These are phyloP conservation scores for Acanthacorydalis orientalis DNA, from an alignment of 2,888 invertebrate genomes.

Conservation along the genomic window DNA sequence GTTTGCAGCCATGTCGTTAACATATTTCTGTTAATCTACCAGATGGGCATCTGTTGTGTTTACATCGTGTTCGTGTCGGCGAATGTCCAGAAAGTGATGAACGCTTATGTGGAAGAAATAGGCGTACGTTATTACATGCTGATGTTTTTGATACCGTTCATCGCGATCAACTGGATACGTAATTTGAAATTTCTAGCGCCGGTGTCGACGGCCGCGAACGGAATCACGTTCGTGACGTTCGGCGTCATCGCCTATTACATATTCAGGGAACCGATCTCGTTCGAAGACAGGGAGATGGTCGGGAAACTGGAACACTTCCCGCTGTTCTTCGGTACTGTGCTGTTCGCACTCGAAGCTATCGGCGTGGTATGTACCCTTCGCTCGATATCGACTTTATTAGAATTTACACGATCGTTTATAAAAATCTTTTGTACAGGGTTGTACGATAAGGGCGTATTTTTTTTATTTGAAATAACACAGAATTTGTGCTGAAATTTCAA, in stretches of 20 bases:
- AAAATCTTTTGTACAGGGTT: too few relatives aligned
- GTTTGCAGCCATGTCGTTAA: slow-evolving; percentile 47
- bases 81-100: slow-evolving; percentile 56
- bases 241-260: slow-evolving; percentile 58
- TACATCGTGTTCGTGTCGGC: slow-evolving; percentile 87
- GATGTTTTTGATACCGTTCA: slow-evolving; percentile 51
- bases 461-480: too few relatives aligned
- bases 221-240: slow-evolving; percentile 59
- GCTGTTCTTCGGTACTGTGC: slow-evolving; percentile 74
- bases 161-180: slow-evolving; percentile 51
- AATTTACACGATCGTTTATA: too few relatives aligned
- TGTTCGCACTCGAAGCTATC: slow-evolving; percentile 76
- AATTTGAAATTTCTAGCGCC: slow-evolving; percentile 68
- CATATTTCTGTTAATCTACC: slow-evolving; percentile 66
- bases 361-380: slow-evolving; percentile 46
- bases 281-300: slow-evolving; percentile 29
- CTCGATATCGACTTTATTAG: neutral
- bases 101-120: slow-evolving; percentile 31
- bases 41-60: slow-evolving; percentile 91
- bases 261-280: slow-evolving; percentile 40
- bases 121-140: slow-evolving; percentile 51
- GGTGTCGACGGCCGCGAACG: slow-evolving; percentile 68
- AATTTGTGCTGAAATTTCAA: too few relatives aligned
- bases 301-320: slow-evolving; percentile 42
- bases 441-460: too few relatives aligned